Evolutionary conservation across 2,797 vertebrate genomes (phyloP), one percentile per base, ranked within the genome.

Genomic region (Typhlichthys eigenmanni): DNA sequence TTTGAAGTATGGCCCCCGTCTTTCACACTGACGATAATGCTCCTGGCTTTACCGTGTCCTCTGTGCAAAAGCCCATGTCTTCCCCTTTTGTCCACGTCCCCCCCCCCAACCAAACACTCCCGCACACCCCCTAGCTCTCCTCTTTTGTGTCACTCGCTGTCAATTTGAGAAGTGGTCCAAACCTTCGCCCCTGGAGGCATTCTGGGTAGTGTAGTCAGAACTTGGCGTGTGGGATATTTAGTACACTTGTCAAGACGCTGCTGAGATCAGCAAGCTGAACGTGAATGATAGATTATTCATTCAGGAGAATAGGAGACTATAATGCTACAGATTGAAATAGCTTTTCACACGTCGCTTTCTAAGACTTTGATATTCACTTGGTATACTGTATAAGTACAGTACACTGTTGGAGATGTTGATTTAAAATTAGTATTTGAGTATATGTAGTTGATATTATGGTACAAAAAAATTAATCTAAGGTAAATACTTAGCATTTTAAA

Each of bases 1-100:
- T 93, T 93, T 93, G 91, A 93, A 92, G 92, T 93, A 88, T 92
- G 90, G 92, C 92, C 92, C 89, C 88, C 89, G 90, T 93, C 92
- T 92, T 92, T 93, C 91, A 92, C 91, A 91, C 87, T 89, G 87
- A 85, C 85, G 88, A 91, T 93, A 92, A 93, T 91, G 90, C 91
- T 91, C 81, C 91, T 88, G 87, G 92, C 90, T 93, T 93, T 93
- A 93, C 92, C 90, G 68, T 92, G 89, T 92, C 91, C 91, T 92
- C 90, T 80, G 84, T 90, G 92, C 91, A 93, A 93, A 43, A 93
- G 91, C 92, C 90, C 89, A 86, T 92, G 91, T 93, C 91, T 91
- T 91, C 87, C 78, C 69, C 90, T 88, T 91, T 93, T 93, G 92
- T 92, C 91, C 87, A 69, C 78, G 88, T 85, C 16, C 85, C 79